Percentiles rank a stretch among this genome's conserved stretches.
These are phyloP conservation scores for Acanthochromis polyacanthus DNA, from an alignment of 2,113 vertebrate genomes.

Conservation along the genomic window DNA sequence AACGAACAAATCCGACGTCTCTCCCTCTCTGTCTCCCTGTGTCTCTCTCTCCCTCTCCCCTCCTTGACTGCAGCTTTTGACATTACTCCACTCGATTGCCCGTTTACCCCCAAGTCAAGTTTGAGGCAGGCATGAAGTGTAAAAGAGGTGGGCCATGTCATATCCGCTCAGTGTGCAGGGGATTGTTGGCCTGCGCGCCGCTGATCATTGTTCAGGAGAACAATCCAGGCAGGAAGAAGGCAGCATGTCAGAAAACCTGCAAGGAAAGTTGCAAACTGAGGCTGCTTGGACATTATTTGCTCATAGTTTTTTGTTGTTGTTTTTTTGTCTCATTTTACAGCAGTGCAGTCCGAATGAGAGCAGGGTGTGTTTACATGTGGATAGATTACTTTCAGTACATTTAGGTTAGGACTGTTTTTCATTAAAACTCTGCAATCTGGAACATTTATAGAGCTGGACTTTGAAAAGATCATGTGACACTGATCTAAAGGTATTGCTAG, in stretches of 20 bases:
- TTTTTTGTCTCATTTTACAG: neutral
- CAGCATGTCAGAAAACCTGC: constrained; percentile 21
- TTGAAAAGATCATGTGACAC: constrained; percentile 5
- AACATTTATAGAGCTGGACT: neutral
- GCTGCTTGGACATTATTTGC: neutral
- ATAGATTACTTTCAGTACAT: neutral
- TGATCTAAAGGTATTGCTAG: neutral
- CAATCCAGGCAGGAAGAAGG: constrained; percentile 59
- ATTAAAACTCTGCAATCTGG: neutral
- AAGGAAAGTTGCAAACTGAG: constrained; percentile 20
- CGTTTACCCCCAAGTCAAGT: constrained; percentile 80
- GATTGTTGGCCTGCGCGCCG: constrained; percentile 53
- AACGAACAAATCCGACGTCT: constrained; percentile 31
- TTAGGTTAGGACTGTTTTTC: neutral
- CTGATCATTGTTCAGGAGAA: constrained; percentile 65
- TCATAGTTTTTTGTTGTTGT: neutral
- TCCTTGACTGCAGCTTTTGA: constrained; percentile 75
- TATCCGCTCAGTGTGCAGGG: constrained; percentile 63
- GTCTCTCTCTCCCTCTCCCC: constrained; percentile 25
- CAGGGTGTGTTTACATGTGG: neutral
- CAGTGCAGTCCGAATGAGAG: neutral
- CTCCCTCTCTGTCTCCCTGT: neutral
- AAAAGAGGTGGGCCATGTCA: constrained; percentile 73
- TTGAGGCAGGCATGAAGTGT: constrained; percentile 68
- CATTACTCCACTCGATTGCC: constrained; percentile 76